These are phyloP conservation scores for Zaprionus tsacasi DNA, from an alignment of 1,140 invertebrate species.

Conservation along the genomic window DNA sequence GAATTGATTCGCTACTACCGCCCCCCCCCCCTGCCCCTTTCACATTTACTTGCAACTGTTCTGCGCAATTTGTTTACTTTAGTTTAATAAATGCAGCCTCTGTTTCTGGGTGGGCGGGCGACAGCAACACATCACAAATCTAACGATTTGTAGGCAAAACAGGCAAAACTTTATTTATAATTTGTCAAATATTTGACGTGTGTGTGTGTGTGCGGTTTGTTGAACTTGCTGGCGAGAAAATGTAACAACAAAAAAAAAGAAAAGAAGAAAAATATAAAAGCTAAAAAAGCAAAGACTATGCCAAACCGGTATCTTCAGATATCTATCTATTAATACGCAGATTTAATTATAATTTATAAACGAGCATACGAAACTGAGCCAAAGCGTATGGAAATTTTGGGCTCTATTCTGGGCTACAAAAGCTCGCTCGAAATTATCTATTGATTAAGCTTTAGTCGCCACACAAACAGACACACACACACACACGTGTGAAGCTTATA, in stretches of 20 bases:
- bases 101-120: conserved; percentile 47
- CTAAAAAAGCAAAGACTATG: conserved; percentile 6
- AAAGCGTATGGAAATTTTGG: conserved; percentile 27
- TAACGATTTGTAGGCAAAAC: conserved; percentile 51
- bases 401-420: conserved; percentile 12
- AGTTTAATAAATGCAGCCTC: conserved; percentile 24
- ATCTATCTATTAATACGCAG: conserved; percentile 32
- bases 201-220: conserved; percentile 42
- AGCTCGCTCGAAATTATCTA: conserved; percentile 14
- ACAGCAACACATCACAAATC: conserved; percentile 21
- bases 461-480: conserved; percentile 23
- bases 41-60: conserved; percentile 9
- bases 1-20: neutral
- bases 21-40: neutral
- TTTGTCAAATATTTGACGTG: conserved; percentile 29
- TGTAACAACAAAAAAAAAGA: conserved; percentile 5
- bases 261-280: conserved; percentile 15
- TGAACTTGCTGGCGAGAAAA: conserved; percentile 52
- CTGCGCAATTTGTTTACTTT: conserved; percentile 39
- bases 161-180: conserved; percentile 20
- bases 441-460: conserved; percentile 29
- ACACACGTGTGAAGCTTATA: neutral
- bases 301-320: conserved; percentile 62
- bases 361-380: conserved; percentile 18
- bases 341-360: conserved; percentile 45